Percentiles rank a stretch among this genome's conserved stretches.
phyloP scores from a whole-genome alignment of 2,888 invertebrate species.

The Cyclophora punctaria region DNA sequence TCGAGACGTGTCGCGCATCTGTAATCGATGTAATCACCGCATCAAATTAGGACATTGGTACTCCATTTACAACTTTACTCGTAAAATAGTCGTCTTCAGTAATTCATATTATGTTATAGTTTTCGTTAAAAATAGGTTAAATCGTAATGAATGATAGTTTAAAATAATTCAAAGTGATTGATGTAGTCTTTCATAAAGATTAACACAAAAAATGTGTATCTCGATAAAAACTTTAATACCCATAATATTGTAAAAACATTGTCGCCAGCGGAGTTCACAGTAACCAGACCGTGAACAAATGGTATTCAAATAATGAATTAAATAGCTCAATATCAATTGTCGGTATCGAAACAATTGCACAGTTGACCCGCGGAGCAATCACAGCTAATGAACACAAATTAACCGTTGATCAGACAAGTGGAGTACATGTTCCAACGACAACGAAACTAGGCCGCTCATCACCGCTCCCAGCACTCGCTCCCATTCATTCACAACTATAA shows the following conservation, averaged over 20 bases:
- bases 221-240: too few species aligned
- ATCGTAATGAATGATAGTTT: too few species aligned
- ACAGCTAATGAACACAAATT: constrained; percentile 65
- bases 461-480: neutral
- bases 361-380: constrained; percentile 62
- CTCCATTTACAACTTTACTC: constrained; percentile 16
- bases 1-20: constrained; percentile 33
- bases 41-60: constrained; percentile 20
- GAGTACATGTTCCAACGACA: constrained; percentile 13
- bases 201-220: too few species aligned
- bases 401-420: constrained; percentile 38
- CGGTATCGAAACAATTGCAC: constrained; percentile 35
- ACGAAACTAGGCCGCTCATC: constrained; percentile 10
- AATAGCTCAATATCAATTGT: constrained; percentile 47
- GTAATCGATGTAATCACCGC: constrained; percentile 31
- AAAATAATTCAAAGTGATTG: too few species aligned
- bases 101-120: neutral
- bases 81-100: constrained; percentile 12
- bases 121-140: too few species aligned
- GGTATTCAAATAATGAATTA: constrained; percentile 12
- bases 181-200: too few species aligned
- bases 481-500: neutral
- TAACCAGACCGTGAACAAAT: too few species aligned
- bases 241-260: too few species aligned
- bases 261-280: too few species aligned